Conservation (phyloP, 1,140 invertebrate genomes). For the Cydia splendana region DNA sequence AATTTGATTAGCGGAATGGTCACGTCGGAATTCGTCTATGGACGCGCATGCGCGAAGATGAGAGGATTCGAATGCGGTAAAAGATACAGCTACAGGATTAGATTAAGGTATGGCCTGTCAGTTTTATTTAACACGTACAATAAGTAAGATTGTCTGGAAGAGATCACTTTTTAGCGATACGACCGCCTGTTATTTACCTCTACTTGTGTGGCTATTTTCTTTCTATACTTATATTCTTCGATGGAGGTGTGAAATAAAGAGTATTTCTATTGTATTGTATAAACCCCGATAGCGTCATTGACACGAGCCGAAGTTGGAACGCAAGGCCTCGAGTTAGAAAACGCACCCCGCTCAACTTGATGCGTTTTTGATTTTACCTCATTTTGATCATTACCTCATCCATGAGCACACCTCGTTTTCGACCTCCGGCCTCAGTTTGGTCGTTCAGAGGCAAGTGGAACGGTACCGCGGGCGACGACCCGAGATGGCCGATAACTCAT, state of each 20-base stretch:
- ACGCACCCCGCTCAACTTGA: too few relatives aligned
- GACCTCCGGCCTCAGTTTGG: conserved; percentile 59
- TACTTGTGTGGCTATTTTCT: too few relatives aligned
- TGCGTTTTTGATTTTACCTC: conserved; percentile 34
- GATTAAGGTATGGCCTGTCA: background rate
- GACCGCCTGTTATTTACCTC: too few relatives aligned
- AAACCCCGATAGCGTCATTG: too few relatives aligned
- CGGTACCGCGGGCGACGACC: conserved; percentile 77
- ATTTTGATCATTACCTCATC: conserved; percentile 45
- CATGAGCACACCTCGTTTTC: conserved; percentile 39
- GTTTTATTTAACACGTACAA: too few relatives aligned
- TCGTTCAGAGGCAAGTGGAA: conserved; percentile 76
- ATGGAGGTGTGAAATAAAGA: too few relatives aligned
- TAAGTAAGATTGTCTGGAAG: too few relatives aligned
- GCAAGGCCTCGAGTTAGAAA: too few relatives aligned
- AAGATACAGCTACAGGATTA: background rate
- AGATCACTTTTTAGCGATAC: too few relatives aligned
- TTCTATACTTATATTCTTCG: too few relatives aligned
- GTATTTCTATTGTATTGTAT: too few relatives aligned
- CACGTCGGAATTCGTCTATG: conserved; percentile 73
- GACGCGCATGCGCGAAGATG: conserved; percentile 35
- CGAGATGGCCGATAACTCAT: conserved; percentile 76
- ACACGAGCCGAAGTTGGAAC: too few relatives aligned
- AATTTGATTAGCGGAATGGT: conserved; percentile 79
- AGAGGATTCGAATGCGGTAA: conserved; percentile 46